Evolutionary conservation across 2,797 vertebrate genomes (phyloP).

Genomic region (Tenualosa ilisha): DNA sequence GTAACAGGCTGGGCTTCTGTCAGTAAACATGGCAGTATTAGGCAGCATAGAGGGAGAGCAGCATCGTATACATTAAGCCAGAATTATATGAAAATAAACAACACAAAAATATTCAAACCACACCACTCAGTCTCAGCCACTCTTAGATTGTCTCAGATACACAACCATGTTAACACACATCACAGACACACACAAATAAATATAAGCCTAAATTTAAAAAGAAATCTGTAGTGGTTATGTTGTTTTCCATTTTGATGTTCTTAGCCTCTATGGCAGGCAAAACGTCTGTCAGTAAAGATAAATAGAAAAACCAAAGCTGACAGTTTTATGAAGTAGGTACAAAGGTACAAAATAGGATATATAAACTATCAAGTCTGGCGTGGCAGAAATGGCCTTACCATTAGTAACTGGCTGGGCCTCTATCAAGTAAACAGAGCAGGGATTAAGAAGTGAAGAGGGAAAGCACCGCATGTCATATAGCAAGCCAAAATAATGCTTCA

Average conservation of each 20-base stretch:
- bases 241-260: neutral
- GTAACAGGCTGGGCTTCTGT: neutral
- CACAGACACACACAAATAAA: constrained; percentile 6
- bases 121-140: neutral
- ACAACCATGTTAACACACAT: neutral
- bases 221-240: too few species aligned
- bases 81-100: too few species aligned
- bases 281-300: constrained; percentile 5
- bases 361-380: too few species aligned
- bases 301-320: neutral
- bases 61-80: too few species aligned
- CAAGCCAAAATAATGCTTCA: neutral
- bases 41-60: neutral
- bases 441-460: neutral
- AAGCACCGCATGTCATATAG: neutral
- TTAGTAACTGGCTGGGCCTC: neutral
- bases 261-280: neutral
- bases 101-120: neutral
- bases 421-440: neutral
- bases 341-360: too few species aligned
- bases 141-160: too few species aligned
- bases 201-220: too few species aligned
- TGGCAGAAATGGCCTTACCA: neutral
- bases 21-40: constrained; percentile 5
- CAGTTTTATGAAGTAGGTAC: neutral